phyloP scores from a whole-genome alignment of 2,113 vertebrate genomes.

The Dunckerocampus dactyliophorus region DNA sequence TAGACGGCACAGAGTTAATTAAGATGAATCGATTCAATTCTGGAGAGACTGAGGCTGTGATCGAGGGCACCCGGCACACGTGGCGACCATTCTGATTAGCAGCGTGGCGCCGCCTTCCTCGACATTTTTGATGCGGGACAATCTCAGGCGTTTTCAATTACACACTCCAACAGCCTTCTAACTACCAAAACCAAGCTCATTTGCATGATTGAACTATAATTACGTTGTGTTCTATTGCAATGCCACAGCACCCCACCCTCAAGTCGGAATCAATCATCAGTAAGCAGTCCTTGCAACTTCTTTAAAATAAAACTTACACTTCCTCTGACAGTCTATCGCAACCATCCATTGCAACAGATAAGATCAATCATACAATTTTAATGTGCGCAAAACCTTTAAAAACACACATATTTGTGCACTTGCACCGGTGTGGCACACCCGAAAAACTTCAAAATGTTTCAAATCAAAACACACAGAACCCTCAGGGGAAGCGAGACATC shows the following conservation, averaged over 20 bases:
- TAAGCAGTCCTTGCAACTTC: slow-evolving; percentile 12
- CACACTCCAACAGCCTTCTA: slow-evolving; percentile 76
- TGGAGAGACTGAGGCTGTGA: slow-evolving; percentile 64
- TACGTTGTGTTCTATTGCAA: slow-evolving; percentile 59
- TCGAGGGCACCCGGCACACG: slow-evolving; percentile 47
- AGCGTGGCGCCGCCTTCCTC: slow-evolving; percentile 61
- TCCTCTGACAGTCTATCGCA: slow-evolving; percentile 4
- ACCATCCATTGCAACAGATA: neutral
- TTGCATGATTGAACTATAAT: slow-evolving; percentile 80
- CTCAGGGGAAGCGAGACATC: neutral
- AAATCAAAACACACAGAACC: neutral
- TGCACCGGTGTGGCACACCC: neutral
- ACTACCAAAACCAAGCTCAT: slow-evolving; percentile 75
- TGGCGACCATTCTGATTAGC: slow-evolving; percentile 67
- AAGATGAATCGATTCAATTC: slow-evolving; percentile 76
- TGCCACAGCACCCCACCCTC: slow-evolving; percentile 23
- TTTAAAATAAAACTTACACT: slow-evolving; percentile 36
- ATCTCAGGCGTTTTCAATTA: slow-evolving; percentile 79
- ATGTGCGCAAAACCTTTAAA: neutral
- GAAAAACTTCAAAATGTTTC: too few species aligned
- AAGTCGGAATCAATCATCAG: slow-evolving; percentile 40
- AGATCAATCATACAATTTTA: neutral
- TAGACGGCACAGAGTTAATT: slow-evolving; percentile 71
- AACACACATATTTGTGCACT: neutral
- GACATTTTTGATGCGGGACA: slow-evolving; percentile 73